Evolutionary conservation across 2,888 invertebrate genomes (phyloP), one percentile per base, ranked within the genome.

Genomic region (Sympetrum striolatum): DNA sequence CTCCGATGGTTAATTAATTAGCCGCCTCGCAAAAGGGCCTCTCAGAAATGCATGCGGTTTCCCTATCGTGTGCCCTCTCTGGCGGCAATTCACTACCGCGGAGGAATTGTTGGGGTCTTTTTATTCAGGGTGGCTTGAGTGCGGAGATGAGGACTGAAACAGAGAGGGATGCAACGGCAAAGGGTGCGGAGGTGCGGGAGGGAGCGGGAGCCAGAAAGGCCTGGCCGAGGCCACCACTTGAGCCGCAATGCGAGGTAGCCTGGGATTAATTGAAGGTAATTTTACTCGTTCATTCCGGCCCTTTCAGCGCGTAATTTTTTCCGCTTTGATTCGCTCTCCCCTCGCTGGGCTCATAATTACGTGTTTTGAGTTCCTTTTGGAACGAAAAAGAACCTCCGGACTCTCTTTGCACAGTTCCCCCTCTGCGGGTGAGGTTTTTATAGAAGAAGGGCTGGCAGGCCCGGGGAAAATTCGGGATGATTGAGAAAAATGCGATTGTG

Each of bases 181-280:
- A n/a, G 60, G 22, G n/a, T 60, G 73, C 15, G 6, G 73, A 31
- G 53, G 53, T 53, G 53, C 3, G 73, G 31, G 10, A 73, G 31
- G 53, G 25, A 25, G 73, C 0, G 73, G 14, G 64, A 18, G 60
- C n/a, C 22, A n/a, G n/a, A 60, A 60, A 60, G 60, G 22, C 18
- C 18, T 60, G 5, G 60, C 18, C 22, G 10, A 22, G 60, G 60
- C 22, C n/a, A 25, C 25, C 10, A 25, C n/a, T 22, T 64, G 64
- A 64, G 64, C n/a, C 64, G 64, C n/a, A 64, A 25, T 64, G 64
- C n/a, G 60, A 31, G 80, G 80, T 6, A 18, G 35, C 80, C 80
- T 18, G 82, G 53, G 58, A 18, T 82, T 82, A 82, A 82, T 82
- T 82, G 82, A 53, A 18, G 58, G 82, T 82, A 82, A 82, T 58